Base-by-base conservation (phyloP, 2,888 invertebrate genomes). In the Tortrix viridana region DNA sequence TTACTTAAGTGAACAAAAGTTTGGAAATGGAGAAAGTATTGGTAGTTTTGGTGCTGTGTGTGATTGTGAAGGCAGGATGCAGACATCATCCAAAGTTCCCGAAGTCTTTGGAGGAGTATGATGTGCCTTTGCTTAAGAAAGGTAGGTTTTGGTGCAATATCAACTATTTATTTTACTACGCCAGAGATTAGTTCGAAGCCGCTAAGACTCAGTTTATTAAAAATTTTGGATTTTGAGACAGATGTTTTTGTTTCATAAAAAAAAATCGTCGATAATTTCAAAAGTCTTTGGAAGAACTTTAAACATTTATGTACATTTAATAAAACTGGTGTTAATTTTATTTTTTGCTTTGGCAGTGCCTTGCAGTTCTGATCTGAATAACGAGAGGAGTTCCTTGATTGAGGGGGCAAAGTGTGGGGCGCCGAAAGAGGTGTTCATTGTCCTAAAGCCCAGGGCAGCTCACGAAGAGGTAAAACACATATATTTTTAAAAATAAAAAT, bases 351-450 rank as follows among this genome's bases (percentile, higher is more conserved):
- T 72, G 69, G 32, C 80, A 89, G 91, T 85, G 63, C 77, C 80
- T 47, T 92, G 90, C 70, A 79, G 81, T 22, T 73, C 76, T 65
- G 81, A 81, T 12, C 78, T 78, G 61, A 81, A 84, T 49, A 73
- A 72, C 5, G 74, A 80, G 50, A 75, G 89, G 20, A 82, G 82
- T 63, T 80, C 81, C 62, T 75, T 89, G 22, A 87, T 91, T 43
- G 79, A 86, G 60, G 80, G 88, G 59, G 84, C 92, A 14, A 82
- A 78, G 66, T 92, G 92, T 63, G 89, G 90, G 12, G 81, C 79
- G 12, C 91, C 92, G 5, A 87, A 85, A 70, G 89, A 89, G 37
- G 86, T 86, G 26, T 91, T 90, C 74, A 76, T 86, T 14, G 79
- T 81, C 57, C 73, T 92, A 44, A 80, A 81, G 18, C 79, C 81